A percentile compares a stretch with the other conserved stretches of the same genome.
Evolutionary conservation across 2,113 vertebrate genomes (phyloP).

Genomic region (Podilymbus podiceps): DNA sequence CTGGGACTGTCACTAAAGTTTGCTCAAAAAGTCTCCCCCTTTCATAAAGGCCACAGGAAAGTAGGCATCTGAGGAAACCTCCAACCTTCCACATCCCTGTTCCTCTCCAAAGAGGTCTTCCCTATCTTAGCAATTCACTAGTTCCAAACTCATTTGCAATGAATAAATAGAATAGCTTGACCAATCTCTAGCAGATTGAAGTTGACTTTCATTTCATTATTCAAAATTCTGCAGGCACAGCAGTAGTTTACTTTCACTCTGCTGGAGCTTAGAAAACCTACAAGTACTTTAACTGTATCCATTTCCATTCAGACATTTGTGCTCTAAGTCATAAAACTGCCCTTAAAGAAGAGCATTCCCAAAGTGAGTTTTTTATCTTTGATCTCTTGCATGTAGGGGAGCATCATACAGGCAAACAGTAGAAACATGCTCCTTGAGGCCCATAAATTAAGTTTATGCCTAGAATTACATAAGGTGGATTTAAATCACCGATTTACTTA

Average conservation of each 20-base stretch:
- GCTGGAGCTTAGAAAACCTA: not conserved
- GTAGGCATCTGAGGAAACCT: not conserved
- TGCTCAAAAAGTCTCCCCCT: not conserved
- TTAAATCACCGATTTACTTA: not conserved
- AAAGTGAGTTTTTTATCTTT: too few species aligned
- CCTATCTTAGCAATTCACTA: not conserved
- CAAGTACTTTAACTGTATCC: not conserved
- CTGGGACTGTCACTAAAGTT: not conserved
- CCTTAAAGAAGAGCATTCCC: too few species aligned
- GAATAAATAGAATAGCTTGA: not conserved
- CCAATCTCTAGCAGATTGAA: not conserved
- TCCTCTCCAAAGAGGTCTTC: not conserved
- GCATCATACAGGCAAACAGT: rapidly evolving
- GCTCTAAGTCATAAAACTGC: not conserved
- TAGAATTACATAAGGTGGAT: not conserved
- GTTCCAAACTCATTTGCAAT: not conserved
- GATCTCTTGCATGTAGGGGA: not conserved
- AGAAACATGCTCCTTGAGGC: not conserved
- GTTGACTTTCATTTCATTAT: not conserved
- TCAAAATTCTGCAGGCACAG: not conserved
- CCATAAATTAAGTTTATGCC: not conserved
- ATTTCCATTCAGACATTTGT: not conserved
- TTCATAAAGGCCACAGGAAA: not conserved
- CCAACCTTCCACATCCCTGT: not conserved
- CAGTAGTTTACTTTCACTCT: not conserved